phyloP scores from a whole-genome alignment of 2,888 invertebrate genomes.

The Melitaea athalia region DNA sequence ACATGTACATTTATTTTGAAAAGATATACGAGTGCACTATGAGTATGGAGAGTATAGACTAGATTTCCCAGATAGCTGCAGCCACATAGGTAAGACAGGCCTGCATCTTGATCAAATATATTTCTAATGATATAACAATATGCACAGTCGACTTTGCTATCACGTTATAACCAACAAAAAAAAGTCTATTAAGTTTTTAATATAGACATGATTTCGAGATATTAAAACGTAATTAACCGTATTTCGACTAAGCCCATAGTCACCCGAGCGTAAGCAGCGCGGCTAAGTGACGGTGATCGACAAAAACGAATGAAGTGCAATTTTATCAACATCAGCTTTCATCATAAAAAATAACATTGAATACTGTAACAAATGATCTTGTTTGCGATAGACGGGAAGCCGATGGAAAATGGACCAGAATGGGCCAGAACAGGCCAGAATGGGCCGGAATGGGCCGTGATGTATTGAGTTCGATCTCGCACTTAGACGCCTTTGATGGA shows the following conservation, averaged over 20 bases:
- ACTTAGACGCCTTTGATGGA: constrained; percentile 61
- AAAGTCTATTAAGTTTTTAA: neutral
- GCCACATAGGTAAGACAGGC: too few species aligned
- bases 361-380: constrained; percentile 80
- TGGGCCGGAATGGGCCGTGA: constrained; percentile 47
- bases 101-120: too few species aligned
- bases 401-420: constrained; percentile 55
- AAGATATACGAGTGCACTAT: too few species aligned
- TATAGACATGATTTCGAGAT: too few species aligned
- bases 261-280: constrained; percentile 52
- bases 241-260: constrained; percentile 24
- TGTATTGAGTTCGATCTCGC: constrained; percentile 54
- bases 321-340: constrained; percentile 80
- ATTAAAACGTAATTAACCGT: neutral
- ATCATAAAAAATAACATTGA: constrained; percentile 75
- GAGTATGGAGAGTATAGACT: too few species aligned
- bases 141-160: too few species aligned
- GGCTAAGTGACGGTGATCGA: constrained; percentile 82
- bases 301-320: constrained; percentile 80
- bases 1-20: too few species aligned
- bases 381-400: constrained; percentile 63
- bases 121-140: too few species aligned
- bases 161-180: neutral
- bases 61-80: too few species aligned
- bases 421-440: constrained; percentile 42